Conservation (phyloP, 2,797 vertebrate species). For the Mareca penelope region DNA sequence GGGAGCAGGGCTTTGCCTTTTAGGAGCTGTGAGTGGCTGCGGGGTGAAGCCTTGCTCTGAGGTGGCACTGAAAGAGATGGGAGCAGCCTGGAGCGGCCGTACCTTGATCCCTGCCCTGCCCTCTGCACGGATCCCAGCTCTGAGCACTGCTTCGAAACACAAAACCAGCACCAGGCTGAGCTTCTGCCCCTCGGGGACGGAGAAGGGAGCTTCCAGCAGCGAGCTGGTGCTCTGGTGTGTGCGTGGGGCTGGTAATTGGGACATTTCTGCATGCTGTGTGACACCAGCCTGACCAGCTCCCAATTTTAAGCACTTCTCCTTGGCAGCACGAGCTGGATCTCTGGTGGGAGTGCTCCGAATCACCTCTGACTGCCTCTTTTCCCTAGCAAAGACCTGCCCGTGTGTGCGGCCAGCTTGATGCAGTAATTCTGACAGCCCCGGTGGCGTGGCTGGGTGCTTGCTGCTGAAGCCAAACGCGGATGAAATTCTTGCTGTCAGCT, state of each 20-base stretch:
- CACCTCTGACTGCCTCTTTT: background rate
- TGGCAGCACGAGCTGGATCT: background rate
- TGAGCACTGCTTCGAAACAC: background rate
- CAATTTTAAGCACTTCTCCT: background rate
- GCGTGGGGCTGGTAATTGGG: fast-evolving
- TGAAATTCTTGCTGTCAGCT: background rate
- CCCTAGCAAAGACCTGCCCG: background rate
- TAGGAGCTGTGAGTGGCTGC: background rate
- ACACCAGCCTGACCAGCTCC: fast-evolving
- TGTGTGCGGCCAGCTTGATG: background rate
- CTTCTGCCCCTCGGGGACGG: background rate
- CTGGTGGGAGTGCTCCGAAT: background rate
- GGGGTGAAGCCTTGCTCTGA: background rate
- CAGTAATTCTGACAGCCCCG: too few species aligned
- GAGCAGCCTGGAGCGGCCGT: background rate
- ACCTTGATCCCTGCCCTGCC: fast-evolving
- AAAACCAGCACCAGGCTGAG: background rate
- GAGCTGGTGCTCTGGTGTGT: background rate
- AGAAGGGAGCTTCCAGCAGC: background rate
- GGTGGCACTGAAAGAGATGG: background rate
- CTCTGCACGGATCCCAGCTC: background rate
- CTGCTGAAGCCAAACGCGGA: background rate
- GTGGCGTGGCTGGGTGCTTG: background rate
- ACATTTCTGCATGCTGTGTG: background rate
- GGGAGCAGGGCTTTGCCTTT: background rate